Evolutionary conservation across 2,113 vertebrate genomes (phyloP), one percentile per base, ranked within the genome.

Genomic region (Peromyscus leucopus): DNA sequence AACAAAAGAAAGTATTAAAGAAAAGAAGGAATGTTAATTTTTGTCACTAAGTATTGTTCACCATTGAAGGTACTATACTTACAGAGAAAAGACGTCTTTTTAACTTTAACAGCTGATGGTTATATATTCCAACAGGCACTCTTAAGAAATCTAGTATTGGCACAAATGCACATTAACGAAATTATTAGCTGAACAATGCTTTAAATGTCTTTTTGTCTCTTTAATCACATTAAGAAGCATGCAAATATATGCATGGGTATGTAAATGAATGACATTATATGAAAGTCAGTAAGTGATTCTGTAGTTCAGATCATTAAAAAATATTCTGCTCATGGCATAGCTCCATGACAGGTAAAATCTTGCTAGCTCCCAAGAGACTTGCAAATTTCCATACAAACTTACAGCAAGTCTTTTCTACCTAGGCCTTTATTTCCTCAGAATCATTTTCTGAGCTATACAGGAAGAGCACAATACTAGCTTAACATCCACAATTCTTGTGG

Each of bases 231-330:
- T 94, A 51, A 85, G 0, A 4, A 4, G 31, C 78, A 84, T 67
- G 72, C 67, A 71, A 96, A 79, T 51, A 80, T 95, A 95, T 92
- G 22, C 90, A 90, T 55, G 24, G 26, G 3, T 80, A 92, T 55
- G 21, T 92, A 95, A 74, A 57, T 90, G 63, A 57, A 96, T 97
- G 79, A 91, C 88, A 93, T 97, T 91, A 91, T 28, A 57, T 87
- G 57, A 78, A 95, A 59, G n/a, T 84, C 61, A 85, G 36, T 95
- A 89, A 97, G 80, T 94, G 91, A 89, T 95, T 93, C 86, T 92
- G 31, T 92, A 94, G 24, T 57, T 97, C 55, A 92, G 46, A 92
- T 95, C 82, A 84, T 97, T 97, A 95, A 90, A 97, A 89, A 96
- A 63, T 93, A 94, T 83, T 94, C 91, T 31, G 55, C 83, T 97